Evolutionary conservation across 2,888 invertebrate genomes (phyloP), one percentile per base, ranked within the genome.

Genomic region (Gisinianus flammeolus): DNA sequence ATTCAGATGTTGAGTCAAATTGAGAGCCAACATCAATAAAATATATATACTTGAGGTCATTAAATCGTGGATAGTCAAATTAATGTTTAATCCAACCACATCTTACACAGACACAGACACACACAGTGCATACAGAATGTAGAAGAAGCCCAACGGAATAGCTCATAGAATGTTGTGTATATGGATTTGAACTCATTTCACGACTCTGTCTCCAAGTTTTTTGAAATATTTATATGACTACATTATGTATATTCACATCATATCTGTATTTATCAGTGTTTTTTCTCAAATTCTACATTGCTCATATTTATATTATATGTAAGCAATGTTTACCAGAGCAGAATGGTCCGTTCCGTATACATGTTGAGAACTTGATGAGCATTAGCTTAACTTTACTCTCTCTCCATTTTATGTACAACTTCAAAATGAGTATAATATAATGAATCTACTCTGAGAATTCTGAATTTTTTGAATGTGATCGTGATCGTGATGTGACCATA

Each of bases 311-410:
- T 26, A 26, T 62, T 12, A 8, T 56, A 35, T 28, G 54, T 72
- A 35, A 62, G 72, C 62, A 72, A 62, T 72, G 72, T 62, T 58
- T 73, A 73, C 62, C 62, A 73, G 73, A 73, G 73, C 73, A 73
- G 62, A 73, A 72, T 72, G 67, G 8, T 67, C 3, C 10, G 24
- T n/a, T 22, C 19, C 8, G 12, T 22, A 31, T 67, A 33, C 44
- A 10, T 26, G 5, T 26, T 62, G 26, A 10, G 26, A 62, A 1
- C 1, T 44, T 44, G 24, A 62, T 6, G 26, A 26, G 62, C 5
- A 28, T 12, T 5, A 62, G 8, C 10, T 62, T 12, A 62, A 62
- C 26, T 26, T 58, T 58, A 8, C 22, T n/a, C 56, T 58, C 22
- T 58, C n/a, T 58, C 56, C n/a, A n/a, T n/a, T n/a, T n/a, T n/a